A percentile compares a stretch with the other conserved stretches of the same genome.
Conservation (phyloP, 2,888 invertebrate genomes). For the Syritta pipiens region DNA sequence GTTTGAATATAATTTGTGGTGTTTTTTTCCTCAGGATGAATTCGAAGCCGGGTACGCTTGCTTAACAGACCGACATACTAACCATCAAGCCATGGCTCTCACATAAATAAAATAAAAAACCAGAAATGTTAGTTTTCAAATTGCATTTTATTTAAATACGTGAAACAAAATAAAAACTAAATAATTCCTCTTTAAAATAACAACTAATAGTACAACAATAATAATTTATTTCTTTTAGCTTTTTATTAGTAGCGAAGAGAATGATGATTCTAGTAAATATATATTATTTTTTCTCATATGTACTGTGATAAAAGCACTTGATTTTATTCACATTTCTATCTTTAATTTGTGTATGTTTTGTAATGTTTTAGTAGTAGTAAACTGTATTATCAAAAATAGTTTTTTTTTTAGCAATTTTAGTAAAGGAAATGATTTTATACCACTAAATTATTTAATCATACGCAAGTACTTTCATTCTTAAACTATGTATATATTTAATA, state of each 20-base stretch:
- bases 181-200: background rate
- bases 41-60: no score
- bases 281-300: background rate
- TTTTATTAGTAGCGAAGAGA: background rate
- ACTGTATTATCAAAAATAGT: slow-evolving; percentile 9
- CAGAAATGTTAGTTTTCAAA: background rate
- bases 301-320: background rate
- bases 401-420: background rate
- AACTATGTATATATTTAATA: no score
- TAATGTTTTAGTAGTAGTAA: slow-evolving; percentile 5
- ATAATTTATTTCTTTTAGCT: background rate
- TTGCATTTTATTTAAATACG: background rate
- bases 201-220: background rate
- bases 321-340: background rate
- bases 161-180: background rate
- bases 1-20: no score
- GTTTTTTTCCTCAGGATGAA: no score
- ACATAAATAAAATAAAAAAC: no score
- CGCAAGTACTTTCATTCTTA: no score
- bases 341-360: background rate
- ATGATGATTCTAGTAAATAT: background rate
- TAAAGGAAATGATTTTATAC: background rate
- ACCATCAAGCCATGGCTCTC: no score
- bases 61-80: no score
- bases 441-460: no score